Evolutionary conservation across 30 jellyfish, hydroid and myxozoan genomes (phyloP).

Genomic region (Aurelia aurita complex sp. Pacific): DNA sequence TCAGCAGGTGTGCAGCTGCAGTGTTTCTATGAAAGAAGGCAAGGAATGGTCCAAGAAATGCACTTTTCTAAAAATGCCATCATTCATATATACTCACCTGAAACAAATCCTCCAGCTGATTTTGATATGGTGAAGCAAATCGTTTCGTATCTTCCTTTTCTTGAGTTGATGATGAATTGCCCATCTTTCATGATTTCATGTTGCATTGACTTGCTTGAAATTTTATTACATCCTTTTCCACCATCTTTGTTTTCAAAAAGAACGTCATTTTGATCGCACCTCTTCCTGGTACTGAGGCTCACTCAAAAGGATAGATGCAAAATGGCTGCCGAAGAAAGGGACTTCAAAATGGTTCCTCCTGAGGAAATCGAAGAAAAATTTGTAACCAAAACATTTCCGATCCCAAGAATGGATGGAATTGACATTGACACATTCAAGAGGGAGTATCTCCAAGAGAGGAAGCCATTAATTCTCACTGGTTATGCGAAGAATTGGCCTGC

Average conservation of each 20-base stretch:
- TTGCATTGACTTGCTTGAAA: no score
- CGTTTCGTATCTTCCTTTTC: not conserved
- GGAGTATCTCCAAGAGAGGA: slow-evolving; percentile 65
- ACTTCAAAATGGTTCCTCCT: not conserved
- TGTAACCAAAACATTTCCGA: not conserved
- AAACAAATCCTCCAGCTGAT: slow-evolving; percentile 52
- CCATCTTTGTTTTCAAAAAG: not conserved
- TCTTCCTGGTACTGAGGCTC: slow-evolving; percentile 5
- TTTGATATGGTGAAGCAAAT: slow-evolving; percentile 40
- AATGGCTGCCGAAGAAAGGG: not conserved
- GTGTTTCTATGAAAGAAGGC: no score
- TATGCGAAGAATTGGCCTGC: slow-evolving; percentile 94
- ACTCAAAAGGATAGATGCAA: not conserved
- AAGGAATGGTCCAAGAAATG: no score
- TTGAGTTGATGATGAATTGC: slow-evolving; percentile 16
- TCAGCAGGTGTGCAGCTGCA: no score
- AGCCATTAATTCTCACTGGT: slow-evolving; percentile 79
- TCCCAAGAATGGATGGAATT: slow-evolving; percentile 16
- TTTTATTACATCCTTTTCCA: not conserved
- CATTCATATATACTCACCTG: slow-evolving; percentile 36
- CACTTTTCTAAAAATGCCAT: no score
- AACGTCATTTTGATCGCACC: not conserved
- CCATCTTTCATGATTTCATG: slow-evolving; percentile 16
- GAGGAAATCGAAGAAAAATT: not conserved
- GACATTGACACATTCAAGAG: slow-evolving; percentile 43